A percentile compares a stretch with the other conserved stretches of the same genome.
These are phyloP conservation scores for Xanthia icteritia DNA, from an alignment of 2,888 invertebrate species.

Conservation along the genomic window DNA sequence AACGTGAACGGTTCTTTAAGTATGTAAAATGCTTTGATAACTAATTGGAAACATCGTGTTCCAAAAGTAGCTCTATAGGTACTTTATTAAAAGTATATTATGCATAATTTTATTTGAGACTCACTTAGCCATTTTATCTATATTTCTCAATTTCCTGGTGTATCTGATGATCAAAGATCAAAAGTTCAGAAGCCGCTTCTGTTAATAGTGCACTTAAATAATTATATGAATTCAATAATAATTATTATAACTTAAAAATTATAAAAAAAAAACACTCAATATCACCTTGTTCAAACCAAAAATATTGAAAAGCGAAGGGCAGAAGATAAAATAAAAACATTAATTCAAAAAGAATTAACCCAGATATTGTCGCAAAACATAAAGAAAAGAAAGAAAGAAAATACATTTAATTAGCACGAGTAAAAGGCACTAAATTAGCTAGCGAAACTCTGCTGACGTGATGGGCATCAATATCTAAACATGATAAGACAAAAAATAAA, in stretches of 20 bases:
- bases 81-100: conserved; percentile 37
- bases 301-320: not conserved
- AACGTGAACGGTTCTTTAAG: conserved; percentile 10
- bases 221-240: conserved; percentile 11
- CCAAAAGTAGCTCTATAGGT: not conserved
- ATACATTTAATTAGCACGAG: no score
- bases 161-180: conserved; percentile 30
- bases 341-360: not conserved
- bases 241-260: conserved; percentile 1
- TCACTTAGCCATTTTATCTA: conserved; percentile 40
- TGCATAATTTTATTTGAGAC: conserved; percentile 32
- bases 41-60: conserved; percentile 15
- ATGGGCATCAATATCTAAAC: no score
- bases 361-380: not conserved
- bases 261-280: not conserved
- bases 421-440: no score
- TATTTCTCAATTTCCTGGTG: conserved; percentile 54
- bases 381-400: no score
- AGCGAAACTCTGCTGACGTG: no score
- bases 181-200: conserved; percentile 36
- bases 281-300: not conserved
- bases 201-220: conserved; percentile 28
- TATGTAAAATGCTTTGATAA: conserved; percentile 24
- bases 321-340: not conserved
- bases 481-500: no score